Evolutionary conservation across 1,140 invertebrate genomes (phyloP).

Genomic region (Microplitis mediator): DNA sequence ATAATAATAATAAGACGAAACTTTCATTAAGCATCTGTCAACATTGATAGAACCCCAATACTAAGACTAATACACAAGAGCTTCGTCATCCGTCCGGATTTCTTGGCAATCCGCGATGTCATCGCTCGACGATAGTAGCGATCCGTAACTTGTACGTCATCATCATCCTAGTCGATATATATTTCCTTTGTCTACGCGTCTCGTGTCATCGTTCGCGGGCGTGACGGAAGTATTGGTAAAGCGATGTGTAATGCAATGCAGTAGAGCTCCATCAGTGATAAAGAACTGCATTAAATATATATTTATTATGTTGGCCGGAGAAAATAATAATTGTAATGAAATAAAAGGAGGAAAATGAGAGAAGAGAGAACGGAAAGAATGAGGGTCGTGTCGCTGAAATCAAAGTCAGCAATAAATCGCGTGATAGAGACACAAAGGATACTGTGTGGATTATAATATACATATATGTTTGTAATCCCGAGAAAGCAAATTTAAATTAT

Average conservation of each 20-base stretch:
- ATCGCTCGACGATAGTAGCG: slow-evolving; percentile 18
- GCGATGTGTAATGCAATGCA: neutral
- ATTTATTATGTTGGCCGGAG: too few relatives aligned
- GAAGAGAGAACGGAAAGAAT: too few relatives aligned
- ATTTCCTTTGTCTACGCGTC: slow-evolving; percentile 13
- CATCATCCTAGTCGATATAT: neutral
- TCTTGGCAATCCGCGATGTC: slow-evolving; percentile 20
- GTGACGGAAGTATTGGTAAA: slow-evolving; percentile 4
- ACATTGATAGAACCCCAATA: neutral
- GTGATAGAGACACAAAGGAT: slow-evolving; percentile 1
- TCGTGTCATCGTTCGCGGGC: slow-evolving; percentile 12
- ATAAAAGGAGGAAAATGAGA: too few relatives aligned
- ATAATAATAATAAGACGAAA: neutral
- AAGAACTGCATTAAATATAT: too few relatives aligned
- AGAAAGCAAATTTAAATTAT: too few relatives aligned
- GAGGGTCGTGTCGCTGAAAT: too few relatives aligned
- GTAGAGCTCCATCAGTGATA: neutral
- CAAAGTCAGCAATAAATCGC: neutral
- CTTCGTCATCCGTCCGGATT: slow-evolving; percentile 9
- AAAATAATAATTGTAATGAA: too few relatives aligned
- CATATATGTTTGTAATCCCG: too few relatives aligned
- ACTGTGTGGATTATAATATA: neutral
- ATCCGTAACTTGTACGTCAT: slow-evolving; percentile 13
- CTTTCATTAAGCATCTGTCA: slow-evolving; percentile 20
- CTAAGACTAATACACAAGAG: neutral